Conservation (phyloP, 2,797 vertebrate genomes). For the Delichon dasypus region DNA sequence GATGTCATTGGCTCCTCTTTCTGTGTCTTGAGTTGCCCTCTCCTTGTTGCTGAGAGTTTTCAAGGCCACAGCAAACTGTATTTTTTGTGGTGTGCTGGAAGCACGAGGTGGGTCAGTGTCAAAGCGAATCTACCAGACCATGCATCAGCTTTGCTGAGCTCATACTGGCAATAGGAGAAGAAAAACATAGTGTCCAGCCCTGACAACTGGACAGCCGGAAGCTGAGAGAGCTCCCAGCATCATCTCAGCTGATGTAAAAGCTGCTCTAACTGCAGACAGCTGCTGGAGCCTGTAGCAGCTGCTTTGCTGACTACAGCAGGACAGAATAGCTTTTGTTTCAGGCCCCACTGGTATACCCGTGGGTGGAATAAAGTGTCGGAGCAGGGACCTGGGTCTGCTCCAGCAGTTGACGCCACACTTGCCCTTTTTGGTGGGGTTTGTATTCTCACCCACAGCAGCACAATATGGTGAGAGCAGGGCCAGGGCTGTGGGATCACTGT, state of each 20-base stretch:
- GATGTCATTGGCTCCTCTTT: background rate
- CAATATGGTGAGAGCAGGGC: background rate
- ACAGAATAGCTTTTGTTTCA: background rate
- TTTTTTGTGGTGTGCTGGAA: background rate
- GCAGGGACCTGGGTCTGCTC: background rate
- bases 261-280: slow-evolving; percentile 1
- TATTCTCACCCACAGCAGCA: background rate
- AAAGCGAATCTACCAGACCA: background rate
- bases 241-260: background rate
- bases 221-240: background rate
- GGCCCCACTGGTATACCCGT: background rate
- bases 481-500: background rate
- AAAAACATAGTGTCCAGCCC: background rate
- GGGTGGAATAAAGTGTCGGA: background rate
- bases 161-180: background rate
- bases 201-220: background rate
- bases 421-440: background rate
- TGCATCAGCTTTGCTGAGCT: background rate
- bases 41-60: background rate
- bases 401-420: background rate
- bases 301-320: background rate
- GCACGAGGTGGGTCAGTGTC: background rate
- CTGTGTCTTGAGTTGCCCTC: background rate
- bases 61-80: background rate
- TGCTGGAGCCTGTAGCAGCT: slow-evolving; percentile 5